phyloP scores from a whole-genome alignment of 2,113 vertebrate species.

The Carettochelys insculpta region DNA sequence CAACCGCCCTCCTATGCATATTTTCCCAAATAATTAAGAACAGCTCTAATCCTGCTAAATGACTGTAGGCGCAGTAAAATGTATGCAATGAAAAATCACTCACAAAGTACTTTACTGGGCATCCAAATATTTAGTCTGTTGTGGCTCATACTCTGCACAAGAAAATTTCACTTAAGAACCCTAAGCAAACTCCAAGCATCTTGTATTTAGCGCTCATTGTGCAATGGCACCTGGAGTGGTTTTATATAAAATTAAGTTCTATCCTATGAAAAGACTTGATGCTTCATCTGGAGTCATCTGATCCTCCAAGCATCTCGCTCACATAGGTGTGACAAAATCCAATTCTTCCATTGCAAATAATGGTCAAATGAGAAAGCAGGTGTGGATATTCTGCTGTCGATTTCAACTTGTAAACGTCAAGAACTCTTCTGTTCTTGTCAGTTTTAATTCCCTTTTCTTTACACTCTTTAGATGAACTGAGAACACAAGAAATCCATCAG shows the following conservation, averaged over 20 bases:
- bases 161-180: neutral
- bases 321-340: neutral
- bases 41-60: neutral
- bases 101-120: neutral
- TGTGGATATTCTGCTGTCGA: neutral
- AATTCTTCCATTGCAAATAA: neutral
- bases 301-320: neutral
- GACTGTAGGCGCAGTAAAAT: neutral
- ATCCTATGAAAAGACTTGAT: neutral
- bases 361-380: neutral
- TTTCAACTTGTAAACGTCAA: neutral
- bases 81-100: neutral
- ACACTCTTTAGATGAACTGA: neutral
- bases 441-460: neutral
- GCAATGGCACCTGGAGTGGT: neutral
- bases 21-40: neutral
- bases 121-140: neutral
- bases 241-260: accelerated
- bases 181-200: neutral
- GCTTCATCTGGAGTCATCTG: neutral
- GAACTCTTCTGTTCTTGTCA: neutral
- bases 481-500: neutral
- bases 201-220: neutral
- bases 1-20: neutral
- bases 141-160: neutral